Percentiles rank a stretch among this genome's conserved stretches.
phyloP scores from a whole-genome alignment of 2,113 vertebrate species.

The Pollimyrus isidori region DNA sequence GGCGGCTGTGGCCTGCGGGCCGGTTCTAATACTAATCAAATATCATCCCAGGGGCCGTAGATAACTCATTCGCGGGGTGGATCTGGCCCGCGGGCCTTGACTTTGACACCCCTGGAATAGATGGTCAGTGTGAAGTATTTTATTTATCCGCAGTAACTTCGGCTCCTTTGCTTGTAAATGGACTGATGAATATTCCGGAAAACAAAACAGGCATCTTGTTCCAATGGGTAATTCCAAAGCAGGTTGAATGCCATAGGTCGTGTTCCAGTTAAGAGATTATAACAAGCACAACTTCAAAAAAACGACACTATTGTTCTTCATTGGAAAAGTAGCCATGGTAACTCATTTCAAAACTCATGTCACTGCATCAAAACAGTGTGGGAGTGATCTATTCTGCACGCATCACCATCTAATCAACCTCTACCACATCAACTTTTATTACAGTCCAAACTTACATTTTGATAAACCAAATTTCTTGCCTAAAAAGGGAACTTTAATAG shows the following conservation, averaged over 20 bases:
- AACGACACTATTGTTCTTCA: background rate
- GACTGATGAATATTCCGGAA: background rate
- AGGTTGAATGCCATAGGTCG: background rate
- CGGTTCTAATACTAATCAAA: too few species aligned
- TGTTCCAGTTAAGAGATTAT: background rate
- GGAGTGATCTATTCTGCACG: background rate
- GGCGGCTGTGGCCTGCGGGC: too few species aligned
- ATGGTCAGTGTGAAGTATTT: background rate
- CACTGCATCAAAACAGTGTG: background rate
- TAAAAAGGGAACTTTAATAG: background rate
- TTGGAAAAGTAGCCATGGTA: background rate
- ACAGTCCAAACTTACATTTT: background rate
- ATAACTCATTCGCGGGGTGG: too few species aligned
- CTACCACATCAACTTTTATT: background rate
- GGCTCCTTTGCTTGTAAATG: background rate
- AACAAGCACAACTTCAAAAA: background rate
- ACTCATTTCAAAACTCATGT: constrained; percentile 1
- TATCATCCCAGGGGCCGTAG: too few species aligned
- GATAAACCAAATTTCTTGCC: background rate
- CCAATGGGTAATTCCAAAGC: background rate
- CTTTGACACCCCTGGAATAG: background rate
- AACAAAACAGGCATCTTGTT: background rate
- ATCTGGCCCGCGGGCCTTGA: too few species aligned
- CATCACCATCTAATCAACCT: background rate
- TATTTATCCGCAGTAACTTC: background rate